A percentile compares a stretch with the other conserved stretches of the same genome.
These are phyloP conservation scores for Drosophila cognata DNA, from an alignment of 2,888 invertebrate species.

Conservation along the genomic window DNA sequence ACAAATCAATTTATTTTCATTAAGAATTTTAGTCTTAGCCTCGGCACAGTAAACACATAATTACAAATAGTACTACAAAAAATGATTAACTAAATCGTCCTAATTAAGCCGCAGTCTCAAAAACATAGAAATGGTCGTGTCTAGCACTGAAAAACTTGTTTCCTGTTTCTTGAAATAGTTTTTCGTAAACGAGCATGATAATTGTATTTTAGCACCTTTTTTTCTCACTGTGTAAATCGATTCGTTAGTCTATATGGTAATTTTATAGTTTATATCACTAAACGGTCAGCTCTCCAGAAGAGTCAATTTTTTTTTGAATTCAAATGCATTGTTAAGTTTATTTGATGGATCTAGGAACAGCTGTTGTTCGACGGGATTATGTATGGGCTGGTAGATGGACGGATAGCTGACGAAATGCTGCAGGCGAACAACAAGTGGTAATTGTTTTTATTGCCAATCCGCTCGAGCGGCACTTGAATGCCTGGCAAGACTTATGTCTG, in stretches of 20 bases:
- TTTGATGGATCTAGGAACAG: constrained; percentile 1
- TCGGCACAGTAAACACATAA: background rate
- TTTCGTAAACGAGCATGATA: background rate
- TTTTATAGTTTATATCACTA: background rate
- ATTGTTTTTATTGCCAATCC: constrained; percentile 76
- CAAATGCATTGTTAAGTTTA: constrained; percentile 5
- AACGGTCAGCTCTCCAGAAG: background rate
- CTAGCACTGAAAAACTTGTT: background rate
- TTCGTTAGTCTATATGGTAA: background rate
- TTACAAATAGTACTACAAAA: background rate
- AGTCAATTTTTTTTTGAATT: background rate
- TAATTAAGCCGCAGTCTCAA: background rate
- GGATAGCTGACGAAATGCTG: constrained; percentile 70
- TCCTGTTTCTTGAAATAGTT: background rate
- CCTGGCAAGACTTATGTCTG: constrained; percentile 46
- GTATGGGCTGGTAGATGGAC: constrained; percentile 38
- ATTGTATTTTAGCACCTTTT: background rate
- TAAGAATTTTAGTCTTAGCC: background rate
- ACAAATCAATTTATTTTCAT: constrained; percentile 6
- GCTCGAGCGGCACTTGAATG: constrained; percentile 60
- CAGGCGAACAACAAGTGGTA: constrained; percentile 64
- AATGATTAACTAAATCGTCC: background rate
- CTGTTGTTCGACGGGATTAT: constrained; percentile 36
- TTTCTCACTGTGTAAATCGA: background rate
- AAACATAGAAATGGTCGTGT: background rate